Evolutionary conservation across 2,888 invertebrate genomes (phyloP).

Genomic region (Netelia inedita): DNA sequence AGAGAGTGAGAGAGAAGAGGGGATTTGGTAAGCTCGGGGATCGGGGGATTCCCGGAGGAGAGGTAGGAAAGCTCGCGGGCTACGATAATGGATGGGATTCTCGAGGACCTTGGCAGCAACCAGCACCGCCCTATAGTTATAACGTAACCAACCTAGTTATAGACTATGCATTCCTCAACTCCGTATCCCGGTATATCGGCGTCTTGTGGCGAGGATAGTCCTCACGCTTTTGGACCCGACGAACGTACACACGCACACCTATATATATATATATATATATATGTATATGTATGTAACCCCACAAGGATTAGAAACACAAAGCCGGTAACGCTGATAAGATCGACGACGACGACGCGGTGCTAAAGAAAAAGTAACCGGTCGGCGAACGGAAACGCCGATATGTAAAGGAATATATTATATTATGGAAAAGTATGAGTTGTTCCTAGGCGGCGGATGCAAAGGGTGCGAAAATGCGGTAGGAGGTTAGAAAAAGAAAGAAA

Average conservation of each 20-base stretch:
- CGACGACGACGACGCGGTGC: too few species aligned
- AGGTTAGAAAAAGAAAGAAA: conserved; percentile 3
- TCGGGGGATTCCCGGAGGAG: conserved; percentile 32
- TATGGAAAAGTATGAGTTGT: too few species aligned
- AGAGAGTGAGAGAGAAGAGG: not conserved
- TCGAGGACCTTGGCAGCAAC: conserved; percentile 58
- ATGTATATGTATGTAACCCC: too few species aligned
- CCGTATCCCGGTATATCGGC: conserved; percentile 12
- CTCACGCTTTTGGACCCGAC: conserved; percentile 16
- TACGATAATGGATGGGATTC: conserved; percentile 64
- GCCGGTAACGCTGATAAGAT: too few species aligned
- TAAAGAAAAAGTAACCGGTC: too few species aligned
- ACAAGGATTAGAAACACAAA: too few species aligned
- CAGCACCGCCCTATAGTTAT: conserved; percentile 27
- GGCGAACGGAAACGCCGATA: too few species aligned
- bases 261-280: too few species aligned
- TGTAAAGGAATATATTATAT: too few species aligned
- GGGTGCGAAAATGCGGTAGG: not conserved
- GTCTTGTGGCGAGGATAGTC: conserved; percentile 32
- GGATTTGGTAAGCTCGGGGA: too few species aligned
- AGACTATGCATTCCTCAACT: conserved; percentile 18
- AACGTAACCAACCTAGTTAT: conserved; percentile 3
- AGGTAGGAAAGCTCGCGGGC: conserved; percentile 44
- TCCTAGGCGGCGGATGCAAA: too few species aligned
- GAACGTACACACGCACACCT: not conserved